phyloP scores from a whole-genome alignment of 1,140 invertebrate species.

The Araneus ventricosus region DNA sequence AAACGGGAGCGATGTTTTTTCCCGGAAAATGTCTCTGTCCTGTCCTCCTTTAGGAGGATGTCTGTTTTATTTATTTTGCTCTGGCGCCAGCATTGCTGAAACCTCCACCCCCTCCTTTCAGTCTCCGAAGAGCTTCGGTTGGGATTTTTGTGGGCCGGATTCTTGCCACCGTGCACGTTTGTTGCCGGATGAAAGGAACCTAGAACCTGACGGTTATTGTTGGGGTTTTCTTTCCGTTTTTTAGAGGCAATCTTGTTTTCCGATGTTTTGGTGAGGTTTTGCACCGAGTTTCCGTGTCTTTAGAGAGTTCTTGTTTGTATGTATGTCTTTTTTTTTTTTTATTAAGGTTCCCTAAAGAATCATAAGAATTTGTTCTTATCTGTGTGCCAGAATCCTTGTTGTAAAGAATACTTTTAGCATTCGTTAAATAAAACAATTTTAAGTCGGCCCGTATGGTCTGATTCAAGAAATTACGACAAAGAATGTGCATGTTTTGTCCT shows the following conservation, averaged over 20 bases:
- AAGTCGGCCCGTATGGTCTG: too few species aligned
- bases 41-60: conserved; percentile 45
- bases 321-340: background rate
- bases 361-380: too few species aligned
- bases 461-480: too few species aligned
- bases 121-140: conserved; percentile 27
- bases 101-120: background rate
- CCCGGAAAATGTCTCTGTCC: conserved; percentile 71
- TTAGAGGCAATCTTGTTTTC: background rate
- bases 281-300: background rate
- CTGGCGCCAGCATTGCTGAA: conserved; percentile 64
- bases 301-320: background rate
- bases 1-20: conserved; percentile 54
- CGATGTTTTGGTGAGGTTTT: background rate
- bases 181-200: conserved; percentile 18
- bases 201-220: background rate
- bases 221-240: background rate
- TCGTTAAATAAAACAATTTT: too few species aligned
- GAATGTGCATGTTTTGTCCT: too few species aligned
- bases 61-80: conserved; percentile 46
- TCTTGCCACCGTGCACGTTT: conserved; percentile 10
- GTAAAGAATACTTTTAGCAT: too few species aligned
- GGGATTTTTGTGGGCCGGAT: conserved; percentile 45
- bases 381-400: too few species aligned
- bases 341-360: background rate